Evolutionary conservation across 2,797 vertebrate species (phyloP).

Genomic region (Gallinago stenura): DNA sequence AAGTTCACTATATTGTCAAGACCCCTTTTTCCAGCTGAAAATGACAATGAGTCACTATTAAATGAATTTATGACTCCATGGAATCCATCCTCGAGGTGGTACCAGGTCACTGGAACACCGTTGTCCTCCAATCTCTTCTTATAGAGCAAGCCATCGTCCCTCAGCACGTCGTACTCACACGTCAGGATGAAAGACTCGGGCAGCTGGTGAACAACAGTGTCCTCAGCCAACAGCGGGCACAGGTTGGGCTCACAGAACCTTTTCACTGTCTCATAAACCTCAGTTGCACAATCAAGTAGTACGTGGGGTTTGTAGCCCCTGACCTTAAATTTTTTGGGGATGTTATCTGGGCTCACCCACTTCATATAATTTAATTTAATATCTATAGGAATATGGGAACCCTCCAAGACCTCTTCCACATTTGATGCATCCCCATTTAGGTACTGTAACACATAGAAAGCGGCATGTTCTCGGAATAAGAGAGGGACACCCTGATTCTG

Average conservation of each 20-base stretch:
- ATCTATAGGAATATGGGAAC: conserved; percentile 78
- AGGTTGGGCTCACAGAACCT: conserved; percentile 60
- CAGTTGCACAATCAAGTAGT: conserved; percentile 62
- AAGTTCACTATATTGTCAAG: conserved; percentile 78
- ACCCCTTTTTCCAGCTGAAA: conserved; percentile 75
- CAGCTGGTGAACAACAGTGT: conserved; percentile 68
- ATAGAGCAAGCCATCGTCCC: conserved; percentile 87
- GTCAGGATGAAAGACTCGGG: conserved; percentile 86
- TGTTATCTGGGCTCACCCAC: conserved; percentile 81
- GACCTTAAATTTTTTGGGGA: conserved; percentile 78
- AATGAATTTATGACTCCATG: conserved; percentile 81
- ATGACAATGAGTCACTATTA: conserved; percentile 65
- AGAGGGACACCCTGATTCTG: conserved; percentile 83
- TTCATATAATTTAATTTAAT: conserved; percentile 73
- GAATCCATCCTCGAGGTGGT: conserved; percentile 82
- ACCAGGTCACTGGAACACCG: conserved; percentile 81
- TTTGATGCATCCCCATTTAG: conserved; percentile 72
- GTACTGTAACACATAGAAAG: conserved; percentile 78
- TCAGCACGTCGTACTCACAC: conserved; percentile 86
- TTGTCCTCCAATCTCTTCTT: conserved; percentile 85
- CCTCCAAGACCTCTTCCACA: conserved; percentile 75
- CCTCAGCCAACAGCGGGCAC: conserved; percentile 82
- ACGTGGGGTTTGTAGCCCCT: conserved; percentile 44
- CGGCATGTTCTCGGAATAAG: conserved; percentile 69
- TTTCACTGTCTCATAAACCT: conserved; percentile 73